These are phyloP conservation scores for Dexiosoma caninum DNA, from an alignment of 2,888 invertebrate species.

Conservation along the genomic window DNA sequence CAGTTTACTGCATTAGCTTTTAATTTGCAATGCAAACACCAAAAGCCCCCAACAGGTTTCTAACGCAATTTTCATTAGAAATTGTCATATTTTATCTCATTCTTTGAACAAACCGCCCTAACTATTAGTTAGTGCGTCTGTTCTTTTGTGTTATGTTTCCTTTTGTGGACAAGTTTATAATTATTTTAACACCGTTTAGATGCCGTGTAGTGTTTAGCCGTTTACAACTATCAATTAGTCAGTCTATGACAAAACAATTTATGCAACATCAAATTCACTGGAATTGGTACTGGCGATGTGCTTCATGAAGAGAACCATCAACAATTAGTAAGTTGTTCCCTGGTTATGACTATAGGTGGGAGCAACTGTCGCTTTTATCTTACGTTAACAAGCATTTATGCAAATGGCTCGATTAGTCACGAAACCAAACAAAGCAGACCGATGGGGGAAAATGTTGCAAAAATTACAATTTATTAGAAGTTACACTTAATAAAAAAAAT, in stretches of 20 bases:
- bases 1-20: not conserved
- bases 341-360: conserved; percentile 2
- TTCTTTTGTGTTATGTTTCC: not conserved
- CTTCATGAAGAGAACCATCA: not conserved
- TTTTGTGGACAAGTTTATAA: conserved; percentile 5
- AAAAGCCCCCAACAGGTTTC: not conserved
- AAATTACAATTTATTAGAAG: no score
- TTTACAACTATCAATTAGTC: conserved; percentile 12
- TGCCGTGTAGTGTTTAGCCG: not conserved
- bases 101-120: not conserved
- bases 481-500: no score
- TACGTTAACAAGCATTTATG: not conserved
- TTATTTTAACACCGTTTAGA: not conserved
- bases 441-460: no score
- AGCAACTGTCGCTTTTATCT: not conserved
- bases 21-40: not conserved
- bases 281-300: not conserved
- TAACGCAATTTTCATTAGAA: not conserved
- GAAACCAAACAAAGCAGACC: no score
- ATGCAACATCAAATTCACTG: not conserved
- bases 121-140: not conserved
- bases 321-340: not conserved
- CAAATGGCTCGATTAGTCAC: not conserved
- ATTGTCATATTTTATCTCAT: not conserved
- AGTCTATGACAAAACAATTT: not conserved